Evolutionary conservation across 2,113 vertebrate species (phyloP).

Genomic region (Brevimyrus niger): DNA sequence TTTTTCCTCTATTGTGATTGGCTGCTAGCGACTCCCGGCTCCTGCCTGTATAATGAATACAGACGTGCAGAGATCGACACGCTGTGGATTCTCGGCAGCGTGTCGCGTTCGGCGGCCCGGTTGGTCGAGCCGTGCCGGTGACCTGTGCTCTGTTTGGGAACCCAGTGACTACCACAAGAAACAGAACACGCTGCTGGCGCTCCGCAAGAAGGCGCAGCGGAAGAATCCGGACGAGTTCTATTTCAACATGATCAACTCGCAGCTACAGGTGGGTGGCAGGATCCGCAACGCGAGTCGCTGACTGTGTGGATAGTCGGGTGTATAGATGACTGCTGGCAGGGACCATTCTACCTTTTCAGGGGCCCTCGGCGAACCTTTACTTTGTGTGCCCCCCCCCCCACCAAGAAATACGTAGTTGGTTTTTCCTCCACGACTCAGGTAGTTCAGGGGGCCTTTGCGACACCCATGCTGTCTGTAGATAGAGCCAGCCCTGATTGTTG

Average conservation of each 20-base stretch:
- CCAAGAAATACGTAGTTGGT: no score
- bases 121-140: neutral
- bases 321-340: neutral
- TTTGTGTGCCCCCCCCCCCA: no score
- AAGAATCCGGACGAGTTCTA: constrained; percentile 98
- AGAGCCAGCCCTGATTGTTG: neutral
- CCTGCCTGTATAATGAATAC: neutral
- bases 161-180: constrained; percentile 86
- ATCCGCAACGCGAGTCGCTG: neutral
- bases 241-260: constrained; percentile 78
- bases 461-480: neutral
- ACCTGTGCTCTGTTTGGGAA: neutral
- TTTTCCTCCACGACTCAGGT: neutral
- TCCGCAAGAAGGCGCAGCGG: constrained; percentile 84
- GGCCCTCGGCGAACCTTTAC: no score
- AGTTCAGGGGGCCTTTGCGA: neutral
- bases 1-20: neutral
- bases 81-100: neutral
- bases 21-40: neutral
- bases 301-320: no score
- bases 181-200: constrained; percentile 73
- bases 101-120: no score
- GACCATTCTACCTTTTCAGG: neutral
- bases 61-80: neutral
- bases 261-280: constrained; percentile 64